Base-by-base conservation (phyloP, 2,888 invertebrate genomes). In the Trissonchulus latispiculum region DNA sequence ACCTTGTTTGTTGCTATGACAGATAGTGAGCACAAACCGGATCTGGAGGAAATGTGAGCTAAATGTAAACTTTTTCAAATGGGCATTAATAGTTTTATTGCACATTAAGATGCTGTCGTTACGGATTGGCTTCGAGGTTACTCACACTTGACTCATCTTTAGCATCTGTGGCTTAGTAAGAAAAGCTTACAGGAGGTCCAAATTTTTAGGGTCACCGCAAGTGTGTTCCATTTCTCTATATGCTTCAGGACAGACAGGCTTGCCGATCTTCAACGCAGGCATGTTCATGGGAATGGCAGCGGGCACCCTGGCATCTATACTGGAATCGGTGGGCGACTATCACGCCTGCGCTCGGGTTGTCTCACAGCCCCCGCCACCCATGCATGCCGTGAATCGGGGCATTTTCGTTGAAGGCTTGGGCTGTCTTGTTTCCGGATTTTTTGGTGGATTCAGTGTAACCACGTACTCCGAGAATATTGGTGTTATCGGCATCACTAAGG, bases 391-490 rank as follows among this genome's bases (percentile, higher is more conserved):
- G 78, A 93, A 93, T 84, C 87, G 93, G 61, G 93, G 93, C 0
- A 90, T 92, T 59, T 90, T 90, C 48, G 89, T 90, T 0, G 93
- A 93, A 83, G 93, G 92, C 0, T 83, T 92, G 0, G 91, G 91
- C n/a, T 91, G 91, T 0, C 86, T 92, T 73, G 84, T 93, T 64
- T 91, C 91, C 0, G 93, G 92, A 0, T 86, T 92, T 1, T 91
- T 91, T 89, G 93, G 93, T 8, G 89, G 90, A 36, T n/a, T n/a
- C 79, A 92, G 92, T 0, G 91, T 92, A 68, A 93, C 92, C 77
- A 92, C 92, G 1, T 93, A 93, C 81, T 91, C 91, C 72, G 92
- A 92, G 83, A 93, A 93, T 82, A 91, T 93, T 62, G 93, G 92
- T 0, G 91, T 92, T 0, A 93, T 93, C 77, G 92, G 92, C 48